These are phyloP conservation scores for Stenotaenia linearis DNA, from an alignment of 2,888 invertebrate species.

Conservation along the genomic window DNA sequence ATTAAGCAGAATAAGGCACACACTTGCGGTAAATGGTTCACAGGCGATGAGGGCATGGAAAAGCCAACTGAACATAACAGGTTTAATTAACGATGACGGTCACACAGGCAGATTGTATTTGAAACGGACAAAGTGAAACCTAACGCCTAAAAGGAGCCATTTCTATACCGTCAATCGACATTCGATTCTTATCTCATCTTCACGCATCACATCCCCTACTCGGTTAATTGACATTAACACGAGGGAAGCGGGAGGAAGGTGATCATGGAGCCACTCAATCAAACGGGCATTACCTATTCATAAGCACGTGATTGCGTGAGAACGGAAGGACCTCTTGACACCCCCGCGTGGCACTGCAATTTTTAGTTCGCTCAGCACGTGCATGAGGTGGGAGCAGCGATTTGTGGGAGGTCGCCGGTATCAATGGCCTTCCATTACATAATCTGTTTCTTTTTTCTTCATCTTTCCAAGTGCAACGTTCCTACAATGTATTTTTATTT, in stretches of 20 bases:
- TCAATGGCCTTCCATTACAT: constrained; percentile 18
- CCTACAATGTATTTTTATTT: neutral
- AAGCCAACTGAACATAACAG: neutral
- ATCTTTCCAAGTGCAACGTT: neutral
- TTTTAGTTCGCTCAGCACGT: constrained; percentile 23
- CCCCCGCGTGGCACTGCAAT: constrained; percentile 24
- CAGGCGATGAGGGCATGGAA: neutral
- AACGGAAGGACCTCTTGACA: constrained; percentile 26
- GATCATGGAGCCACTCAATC: constrained; percentile 6
- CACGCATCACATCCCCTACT: neutral
- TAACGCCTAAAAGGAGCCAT: neutral
- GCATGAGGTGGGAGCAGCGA: constrained; percentile 22
- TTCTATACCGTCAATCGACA: neutral
- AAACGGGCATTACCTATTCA: constrained; percentile 23
- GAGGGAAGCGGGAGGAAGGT: neutral
- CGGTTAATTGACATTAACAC: constrained; percentile 22
- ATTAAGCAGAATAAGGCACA: neutral
- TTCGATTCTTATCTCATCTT: neutral
- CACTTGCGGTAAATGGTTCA: neutral
- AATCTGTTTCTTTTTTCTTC: neutral
- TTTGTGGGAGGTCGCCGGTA: constrained; percentile 6
- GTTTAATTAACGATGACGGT: constrained; percentile 24
- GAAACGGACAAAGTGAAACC: neutral
- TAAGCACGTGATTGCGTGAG: constrained; percentile 26
- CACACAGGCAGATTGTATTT: neutral